Evolutionary conservation across 1,140 invertebrate species (phyloP).

Genomic region (Aricia agestis): DNA sequence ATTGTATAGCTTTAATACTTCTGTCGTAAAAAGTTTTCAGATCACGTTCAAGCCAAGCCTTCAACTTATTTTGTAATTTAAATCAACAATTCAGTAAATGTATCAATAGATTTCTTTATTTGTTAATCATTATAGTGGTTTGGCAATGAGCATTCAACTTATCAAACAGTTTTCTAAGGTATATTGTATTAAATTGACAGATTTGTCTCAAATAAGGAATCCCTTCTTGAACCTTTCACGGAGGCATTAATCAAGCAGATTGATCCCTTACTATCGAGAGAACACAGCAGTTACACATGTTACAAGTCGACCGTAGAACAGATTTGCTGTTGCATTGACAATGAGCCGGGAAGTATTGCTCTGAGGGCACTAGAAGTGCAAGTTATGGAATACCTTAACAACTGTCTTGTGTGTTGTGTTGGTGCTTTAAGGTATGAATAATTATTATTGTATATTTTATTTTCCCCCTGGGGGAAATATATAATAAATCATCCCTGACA

Average conservation of each 20-base stretch:
- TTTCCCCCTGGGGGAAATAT: too few species aligned
- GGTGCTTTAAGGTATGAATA: conserved; percentile 43
- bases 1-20: too few species aligned
- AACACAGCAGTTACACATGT: conserved; percentile 28
- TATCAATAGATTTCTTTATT: too few species aligned
- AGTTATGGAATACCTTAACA: conserved; percentile 37
- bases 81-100: too few species aligned
- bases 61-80: too few species aligned
- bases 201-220: conserved; percentile 42
- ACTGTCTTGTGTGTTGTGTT: conserved; percentile 40
- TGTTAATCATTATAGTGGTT: too few species aligned
- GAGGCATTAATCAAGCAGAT: conserved; percentile 36
- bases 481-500: too few species aligned
- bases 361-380: conserved; percentile 36
- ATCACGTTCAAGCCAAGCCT: too few species aligned
- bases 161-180: too few species aligned
- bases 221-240: conserved; percentile 41
- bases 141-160: too few species aligned
- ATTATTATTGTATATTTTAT: too few species aligned
- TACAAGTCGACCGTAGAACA: conserved; percentile 38
- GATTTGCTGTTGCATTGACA: conserved; percentile 46
- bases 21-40: too few species aligned
- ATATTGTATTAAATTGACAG: conserved; percentile 33
- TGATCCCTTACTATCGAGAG: conserved; percentile 5
- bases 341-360: conserved; percentile 42